Base-by-base conservation (phyloP, 2,113 vertebrate species). In the Rynchops niger region DNA sequence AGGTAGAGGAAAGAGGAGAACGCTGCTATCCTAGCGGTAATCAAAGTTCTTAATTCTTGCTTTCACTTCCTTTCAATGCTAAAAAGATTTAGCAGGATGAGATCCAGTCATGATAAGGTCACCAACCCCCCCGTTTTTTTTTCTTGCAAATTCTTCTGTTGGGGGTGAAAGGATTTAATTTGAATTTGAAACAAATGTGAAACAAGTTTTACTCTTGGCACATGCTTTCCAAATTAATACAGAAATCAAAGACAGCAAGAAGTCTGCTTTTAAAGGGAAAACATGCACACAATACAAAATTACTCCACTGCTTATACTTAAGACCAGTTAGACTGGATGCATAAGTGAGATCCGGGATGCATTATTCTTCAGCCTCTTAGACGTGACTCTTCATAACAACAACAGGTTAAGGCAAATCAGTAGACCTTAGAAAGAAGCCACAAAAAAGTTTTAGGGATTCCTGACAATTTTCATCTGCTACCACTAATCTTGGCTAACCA, bases 41-140 rank as follows among this genome's bases (percentile, higher is more conserved):
- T 94, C 87, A 92, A 94, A 94, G 90, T 83, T 87, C 92, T 93
- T 97, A 79, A 94, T 81, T 88, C 85, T 71, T 95, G 65, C 49
- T 95, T 96, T 96, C 36, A 61, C 81, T 95, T 96, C 84, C 90
- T 95, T 95, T 96, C 79, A 78, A 29, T 77, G 50, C 62, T 73
- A 81, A 55, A 92, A 95, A 77, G 73, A 85, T 83, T 77, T 81
- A 67, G 74, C 52, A 93, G 85, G 61, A 85, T 65, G 63, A 97
- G 87, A 96, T 92, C 45, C 55, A 87, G 74, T 26, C 77, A 87
- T 20, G 80, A 93, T 93, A 97, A 96, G 62, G 74, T 92, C 66
- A 95, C 26, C 30, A 93, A 52, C 2, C 9, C 19, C 5, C 5
- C 11, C 20, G n/a, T 58, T 43, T 66, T n/a, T n/a, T 30, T 27